Evolutionary conservation across 2,797 vertebrate species (phyloP).

Genomic region (Xerus rutilus): DNA sequence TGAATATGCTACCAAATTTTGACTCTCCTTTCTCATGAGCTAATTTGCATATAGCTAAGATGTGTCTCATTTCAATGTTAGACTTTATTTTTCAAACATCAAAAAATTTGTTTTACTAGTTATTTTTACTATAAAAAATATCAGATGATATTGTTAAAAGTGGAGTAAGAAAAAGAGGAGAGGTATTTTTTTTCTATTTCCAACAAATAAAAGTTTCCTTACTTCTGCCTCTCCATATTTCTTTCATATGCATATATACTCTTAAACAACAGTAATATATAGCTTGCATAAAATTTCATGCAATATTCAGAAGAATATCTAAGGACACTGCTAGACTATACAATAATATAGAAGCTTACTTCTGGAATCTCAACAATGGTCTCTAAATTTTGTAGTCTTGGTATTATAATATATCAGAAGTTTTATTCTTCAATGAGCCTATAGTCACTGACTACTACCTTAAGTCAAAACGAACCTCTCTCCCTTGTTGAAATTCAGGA

Average conservation of each 20-base stretch:
- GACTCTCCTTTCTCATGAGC: neutral
- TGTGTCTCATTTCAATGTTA: neutral
- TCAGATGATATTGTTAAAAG: neutral
- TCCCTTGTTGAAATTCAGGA: neutral
- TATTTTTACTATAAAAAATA: conserved; percentile 19
- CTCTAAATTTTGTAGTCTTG: neutral
- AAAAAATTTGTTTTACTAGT: neutral
- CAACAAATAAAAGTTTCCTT: neutral
- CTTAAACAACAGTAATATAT: neutral
- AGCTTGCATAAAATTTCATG: neutral
- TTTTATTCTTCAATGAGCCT: neutral
- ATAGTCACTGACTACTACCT: neutral
- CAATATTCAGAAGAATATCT: conserved; percentile 18
- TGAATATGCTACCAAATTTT: neutral
- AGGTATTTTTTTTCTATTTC: neutral
- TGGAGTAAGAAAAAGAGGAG: neutral
- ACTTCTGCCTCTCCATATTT: neutral
- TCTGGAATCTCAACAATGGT: neutral
- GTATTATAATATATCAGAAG: neutral
- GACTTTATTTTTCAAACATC: neutral
- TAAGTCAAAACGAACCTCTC: neutral
- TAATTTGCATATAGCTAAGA: neutral
- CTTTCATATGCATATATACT: neutral
- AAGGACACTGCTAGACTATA: neutral
- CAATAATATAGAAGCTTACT: neutral